Conservation (phyloP, 2,797 vertebrate genomes). For the Pteropus rufus region DNA sequence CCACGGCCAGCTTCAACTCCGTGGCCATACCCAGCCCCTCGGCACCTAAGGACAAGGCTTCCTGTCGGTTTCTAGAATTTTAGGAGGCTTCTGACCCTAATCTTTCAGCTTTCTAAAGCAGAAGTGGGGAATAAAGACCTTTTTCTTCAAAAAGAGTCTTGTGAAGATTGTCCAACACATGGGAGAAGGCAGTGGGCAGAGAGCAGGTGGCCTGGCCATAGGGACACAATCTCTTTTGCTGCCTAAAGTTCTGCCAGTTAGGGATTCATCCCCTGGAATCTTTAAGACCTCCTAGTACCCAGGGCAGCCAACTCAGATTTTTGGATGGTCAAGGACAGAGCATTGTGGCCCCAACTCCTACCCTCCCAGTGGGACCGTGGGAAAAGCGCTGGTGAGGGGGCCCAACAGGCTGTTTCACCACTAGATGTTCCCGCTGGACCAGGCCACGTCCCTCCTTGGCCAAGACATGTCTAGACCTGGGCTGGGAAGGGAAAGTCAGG, state of each 20-base stretch:
- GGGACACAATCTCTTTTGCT: background rate
- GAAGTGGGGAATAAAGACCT: background rate
- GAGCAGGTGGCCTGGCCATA: background rate
- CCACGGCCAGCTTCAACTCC: background rate
- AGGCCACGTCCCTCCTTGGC: background rate
- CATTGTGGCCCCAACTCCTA: background rate
- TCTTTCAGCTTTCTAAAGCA: background rate
- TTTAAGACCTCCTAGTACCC: background rate
- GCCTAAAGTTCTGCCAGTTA: background rate
- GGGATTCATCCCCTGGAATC: background rate
- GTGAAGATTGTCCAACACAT: fast-evolving
- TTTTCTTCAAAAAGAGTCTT: background rate
- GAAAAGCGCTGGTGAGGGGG: background rate
- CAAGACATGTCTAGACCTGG: background rate
- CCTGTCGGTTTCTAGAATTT: background rate
- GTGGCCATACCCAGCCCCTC: background rate
- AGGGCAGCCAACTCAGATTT: background rate
- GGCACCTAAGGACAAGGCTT: background rate
- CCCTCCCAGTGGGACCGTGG: background rate
- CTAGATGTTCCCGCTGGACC: background rate
- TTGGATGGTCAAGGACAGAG: background rate
- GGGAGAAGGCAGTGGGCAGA: background rate
- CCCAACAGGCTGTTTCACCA: background rate
- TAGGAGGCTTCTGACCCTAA: background rate
- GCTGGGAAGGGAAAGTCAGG: background rate